Percentiles rank a stretch among this genome's conserved stretches.
These are phyloP conservation scores for Chrysochloris asiatica DNA, from an alignment of 2,113 vertebrate genomes.

Conservation along the genomic window DNA sequence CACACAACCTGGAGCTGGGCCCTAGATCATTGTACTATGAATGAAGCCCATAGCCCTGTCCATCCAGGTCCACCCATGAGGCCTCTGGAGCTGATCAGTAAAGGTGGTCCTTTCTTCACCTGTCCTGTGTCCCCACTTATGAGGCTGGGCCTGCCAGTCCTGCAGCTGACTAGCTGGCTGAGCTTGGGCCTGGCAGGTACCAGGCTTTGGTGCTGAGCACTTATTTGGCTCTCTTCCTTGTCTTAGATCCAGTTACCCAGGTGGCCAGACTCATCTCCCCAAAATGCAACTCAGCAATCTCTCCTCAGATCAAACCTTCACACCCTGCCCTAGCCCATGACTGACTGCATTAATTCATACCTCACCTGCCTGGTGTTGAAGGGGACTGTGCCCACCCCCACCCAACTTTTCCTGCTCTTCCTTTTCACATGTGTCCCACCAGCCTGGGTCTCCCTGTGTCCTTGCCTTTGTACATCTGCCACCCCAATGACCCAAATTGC, in stretches of 20 bases:
- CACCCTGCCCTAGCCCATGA: no score
- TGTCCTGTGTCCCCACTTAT: fast-evolving
- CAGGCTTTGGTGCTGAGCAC: neutral
- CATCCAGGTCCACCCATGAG: fast-evolving
- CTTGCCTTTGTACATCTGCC: neutral
- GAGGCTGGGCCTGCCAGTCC: fast-evolving
- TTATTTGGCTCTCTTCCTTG: neutral
- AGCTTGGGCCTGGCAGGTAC: neutral
- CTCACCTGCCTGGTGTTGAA: fast-evolving
- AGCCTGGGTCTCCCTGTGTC: neutral
- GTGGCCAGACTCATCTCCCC: neutral
- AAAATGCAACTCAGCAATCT: neutral
- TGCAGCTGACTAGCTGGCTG: neutral
- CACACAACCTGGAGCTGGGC: neutral
- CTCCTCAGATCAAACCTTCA: neutral
- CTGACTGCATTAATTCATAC: fast-evolving
- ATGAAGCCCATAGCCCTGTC: neutral
- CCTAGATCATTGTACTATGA: neutral
- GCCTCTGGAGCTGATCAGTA: neutral
- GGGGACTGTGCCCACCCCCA: neutral
- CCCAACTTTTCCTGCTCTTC: neutral
- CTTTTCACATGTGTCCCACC: neutral
- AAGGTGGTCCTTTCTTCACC: neutral
- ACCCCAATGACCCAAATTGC: neutral
- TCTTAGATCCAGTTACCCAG: neutral